Conservation (phyloP, 37 sponge, comb jelly and placozoan genomes). For the Trichoplax adhaerens region DNA sequence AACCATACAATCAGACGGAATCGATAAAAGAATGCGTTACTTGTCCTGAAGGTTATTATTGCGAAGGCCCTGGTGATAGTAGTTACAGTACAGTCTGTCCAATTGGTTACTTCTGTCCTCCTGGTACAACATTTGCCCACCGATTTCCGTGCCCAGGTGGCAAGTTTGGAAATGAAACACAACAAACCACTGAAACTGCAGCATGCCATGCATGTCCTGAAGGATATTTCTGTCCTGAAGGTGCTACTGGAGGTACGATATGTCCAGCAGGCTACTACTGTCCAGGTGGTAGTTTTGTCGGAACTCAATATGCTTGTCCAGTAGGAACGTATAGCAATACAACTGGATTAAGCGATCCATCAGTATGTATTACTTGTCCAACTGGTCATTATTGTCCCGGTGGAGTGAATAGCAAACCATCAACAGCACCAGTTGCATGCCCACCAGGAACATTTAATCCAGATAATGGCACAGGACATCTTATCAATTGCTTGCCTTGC, state of each 20-base stretch:
- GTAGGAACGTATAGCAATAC: constrained; percentile 8
- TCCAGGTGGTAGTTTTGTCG: constrained; percentile 13
- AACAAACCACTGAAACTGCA: neutral
- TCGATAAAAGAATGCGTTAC: constrained; percentile 5
- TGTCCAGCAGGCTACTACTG: constrained; percentile 27
- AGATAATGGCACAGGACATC: constrained; percentile 8
- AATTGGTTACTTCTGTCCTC: constrained; percentile 6
- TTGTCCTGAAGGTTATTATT: constrained; percentile 26
- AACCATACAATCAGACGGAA: neutral
- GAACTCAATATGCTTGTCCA: constrained; percentile 24
- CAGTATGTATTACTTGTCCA: constrained; percentile 13
- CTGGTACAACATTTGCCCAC: constrained; percentile 7
- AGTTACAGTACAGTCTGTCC: too few relatives aligned
- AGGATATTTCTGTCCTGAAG: constrained; percentile 13
- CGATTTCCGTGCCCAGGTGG: constrained; percentile 13
- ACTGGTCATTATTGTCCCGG: constrained; percentile 26
- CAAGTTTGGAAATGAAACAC: neutral
- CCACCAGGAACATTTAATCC: constrained; percentile 11
- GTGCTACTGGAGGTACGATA: neutral
- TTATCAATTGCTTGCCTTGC: constrained; percentile 7
- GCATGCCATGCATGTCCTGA: constrained; percentile 6
- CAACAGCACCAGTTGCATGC: constrained; percentile 5
- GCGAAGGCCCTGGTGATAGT: constrained; percentile 13
- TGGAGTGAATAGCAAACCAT: constrained; percentile 1
- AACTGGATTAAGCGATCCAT: neutral